These are phyloP conservation scores for Drosophila leonis DNA, from an alignment of 2,888 invertebrate genomes.

Conservation along the genomic window DNA sequence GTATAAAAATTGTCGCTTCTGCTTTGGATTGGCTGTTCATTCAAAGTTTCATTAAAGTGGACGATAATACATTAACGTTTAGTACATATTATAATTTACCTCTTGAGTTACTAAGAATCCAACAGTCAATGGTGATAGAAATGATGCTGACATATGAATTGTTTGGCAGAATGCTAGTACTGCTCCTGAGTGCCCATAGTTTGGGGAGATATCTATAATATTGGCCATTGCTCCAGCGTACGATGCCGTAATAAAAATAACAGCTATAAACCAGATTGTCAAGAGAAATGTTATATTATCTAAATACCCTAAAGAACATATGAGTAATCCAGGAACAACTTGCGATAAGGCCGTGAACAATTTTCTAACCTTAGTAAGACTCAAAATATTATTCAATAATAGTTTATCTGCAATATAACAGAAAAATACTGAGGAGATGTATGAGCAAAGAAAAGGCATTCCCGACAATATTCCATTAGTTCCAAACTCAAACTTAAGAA, in stretches of 20 bases:
- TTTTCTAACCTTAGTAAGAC: slow-evolving; percentile 89
- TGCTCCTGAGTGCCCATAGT: slow-evolving; percentile 88
- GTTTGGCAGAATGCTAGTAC: slow-evolving; percentile 91
- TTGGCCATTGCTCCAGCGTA: slow-evolving; percentile 92
- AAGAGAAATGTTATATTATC: slow-evolving; percentile 88
- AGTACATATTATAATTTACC: slow-evolving; percentile 84
- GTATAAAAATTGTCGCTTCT: too few species aligned
- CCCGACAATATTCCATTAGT: slow-evolving; percentile 90
- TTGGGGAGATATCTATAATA: slow-evolving; percentile 92
- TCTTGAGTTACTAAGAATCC: slow-evolving; percentile 88
- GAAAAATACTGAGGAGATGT: slow-evolving; percentile 89
- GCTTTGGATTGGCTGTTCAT: too few species aligned
- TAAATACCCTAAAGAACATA: slow-evolving; percentile 88
- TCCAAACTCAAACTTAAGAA: slow-evolving; percentile 89
- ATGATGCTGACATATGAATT: slow-evolving; percentile 92
- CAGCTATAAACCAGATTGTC: slow-evolving; percentile 89
- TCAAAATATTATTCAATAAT: slow-evolving; percentile 87
- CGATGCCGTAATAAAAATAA: slow-evolving; percentile 90
- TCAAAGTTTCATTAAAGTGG: neutral
- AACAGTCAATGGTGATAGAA: slow-evolving; percentile 89
- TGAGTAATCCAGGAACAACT: slow-evolving; percentile 89
- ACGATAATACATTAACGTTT: neutral
- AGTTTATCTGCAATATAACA: slow-evolving; percentile 89
- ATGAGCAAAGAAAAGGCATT: slow-evolving; percentile 90
- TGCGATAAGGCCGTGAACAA: slow-evolving; percentile 89